These are phyloP conservation scores for Antennarius maculatus DNA, from an alignment of 2,797 vertebrate genomes.

Conservation along the genomic window DNA sequence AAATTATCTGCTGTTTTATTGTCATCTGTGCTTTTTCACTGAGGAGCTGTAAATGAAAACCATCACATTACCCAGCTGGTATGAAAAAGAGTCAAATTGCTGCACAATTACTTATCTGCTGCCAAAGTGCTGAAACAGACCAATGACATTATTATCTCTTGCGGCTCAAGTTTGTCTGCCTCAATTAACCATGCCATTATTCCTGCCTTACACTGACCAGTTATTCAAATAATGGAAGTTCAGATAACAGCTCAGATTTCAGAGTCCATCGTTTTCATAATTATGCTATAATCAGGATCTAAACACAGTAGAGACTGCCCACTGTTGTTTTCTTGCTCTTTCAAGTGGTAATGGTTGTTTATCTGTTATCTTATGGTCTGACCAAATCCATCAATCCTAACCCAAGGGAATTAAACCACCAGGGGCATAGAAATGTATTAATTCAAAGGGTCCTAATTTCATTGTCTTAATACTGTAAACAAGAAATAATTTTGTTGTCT, in stretches of 20 bases:
- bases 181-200: slow-evolving; percentile 49
- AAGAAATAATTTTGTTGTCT: slow-evolving; percentile 1
- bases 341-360: slow-evolving; percentile 45
- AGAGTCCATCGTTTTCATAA: slow-evolving; percentile 48
- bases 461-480: neutral
- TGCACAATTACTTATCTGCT: slow-evolving; percentile 36
- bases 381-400: slow-evolving; percentile 39
- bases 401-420: slow-evolving; percentile 13
- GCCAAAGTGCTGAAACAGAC: slow-evolving; percentile 34
- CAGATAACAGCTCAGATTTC: slow-evolving; percentile 27
- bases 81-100: slow-evolving; percentile 38
- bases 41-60: slow-evolving; percentile 32
- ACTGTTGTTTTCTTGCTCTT: slow-evolving; percentile 36
- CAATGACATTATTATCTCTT: slow-evolving; percentile 44
- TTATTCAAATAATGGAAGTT: slow-evolving; percentile 29
- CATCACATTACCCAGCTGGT: slow-evolving; percentile 27
- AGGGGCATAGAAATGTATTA: slow-evolving; percentile 15
- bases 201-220: slow-evolving; percentile 19
- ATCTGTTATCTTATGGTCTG: slow-evolving; percentile 39
- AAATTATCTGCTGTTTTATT: slow-evolving; percentile 24
- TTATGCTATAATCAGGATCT: slow-evolving; percentile 45
- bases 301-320: slow-evolving; percentile 14
- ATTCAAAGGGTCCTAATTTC: slow-evolving; percentile 33
- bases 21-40: slow-evolving; percentile 16
- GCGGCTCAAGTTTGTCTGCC: slow-evolving; percentile 38